phyloP scores from a whole-genome alignment of 2,797 vertebrate genomes.

The Mus caroli region DNA sequence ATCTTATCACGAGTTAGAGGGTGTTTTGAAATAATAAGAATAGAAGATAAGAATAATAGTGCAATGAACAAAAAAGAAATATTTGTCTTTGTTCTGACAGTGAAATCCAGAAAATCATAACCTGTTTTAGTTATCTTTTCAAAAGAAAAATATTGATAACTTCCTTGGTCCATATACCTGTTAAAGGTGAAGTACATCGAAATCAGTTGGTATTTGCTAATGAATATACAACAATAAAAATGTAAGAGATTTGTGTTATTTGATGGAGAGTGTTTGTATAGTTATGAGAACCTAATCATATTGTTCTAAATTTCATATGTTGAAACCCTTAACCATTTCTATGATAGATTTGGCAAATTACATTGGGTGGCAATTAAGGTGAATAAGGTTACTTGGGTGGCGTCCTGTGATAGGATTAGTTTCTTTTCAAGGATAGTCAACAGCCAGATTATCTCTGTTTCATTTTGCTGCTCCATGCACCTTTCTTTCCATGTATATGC shows the following conservation, averaged over 20 bases:
- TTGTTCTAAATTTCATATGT: not conserved
- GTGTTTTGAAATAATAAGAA: not conserved
- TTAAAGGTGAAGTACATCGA: not conserved
- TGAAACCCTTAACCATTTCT: not conserved
- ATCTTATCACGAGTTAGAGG: not conserved
- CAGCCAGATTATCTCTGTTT: not conserved
- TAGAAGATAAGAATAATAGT: not conserved
- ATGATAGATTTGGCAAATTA: not conserved
- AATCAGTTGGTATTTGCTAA: not conserved
- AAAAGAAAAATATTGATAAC: not conserved
- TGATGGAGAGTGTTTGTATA: not conserved
- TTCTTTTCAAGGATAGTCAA: not conserved
- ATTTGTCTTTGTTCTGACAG: not conserved
- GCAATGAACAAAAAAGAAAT: not conserved
- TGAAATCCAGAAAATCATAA: not conserved
- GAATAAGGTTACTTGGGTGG: accelerated
- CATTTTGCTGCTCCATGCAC: not conserved
- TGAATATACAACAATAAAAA: not conserved
- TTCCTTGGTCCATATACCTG: not conserved
- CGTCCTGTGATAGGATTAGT: not conserved
- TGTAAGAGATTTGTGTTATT: not conserved
- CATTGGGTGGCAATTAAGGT: not conserved
- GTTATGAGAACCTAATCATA: not conserved
- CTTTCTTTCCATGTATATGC: not conserved
- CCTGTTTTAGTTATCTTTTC: not conserved